phyloP scores from a whole-genome alignment of 2,888 invertebrate species.

The Drosophila meridiana region DNA sequence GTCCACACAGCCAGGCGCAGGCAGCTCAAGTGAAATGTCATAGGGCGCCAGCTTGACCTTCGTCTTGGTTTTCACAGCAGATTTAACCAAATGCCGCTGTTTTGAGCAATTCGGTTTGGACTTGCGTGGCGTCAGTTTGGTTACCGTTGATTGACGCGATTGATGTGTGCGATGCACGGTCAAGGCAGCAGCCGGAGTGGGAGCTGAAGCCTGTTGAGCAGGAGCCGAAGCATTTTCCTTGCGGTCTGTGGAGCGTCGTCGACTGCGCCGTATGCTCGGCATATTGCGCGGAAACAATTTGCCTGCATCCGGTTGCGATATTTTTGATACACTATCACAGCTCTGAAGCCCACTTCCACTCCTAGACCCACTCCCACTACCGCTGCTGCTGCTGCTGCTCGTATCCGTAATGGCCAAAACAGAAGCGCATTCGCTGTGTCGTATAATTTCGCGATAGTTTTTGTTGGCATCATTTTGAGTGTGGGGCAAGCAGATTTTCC shows the following conservation, averaged over 20 bases:
- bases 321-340: slow-evolving; percentile 72
- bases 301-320: slow-evolving; percentile 75
- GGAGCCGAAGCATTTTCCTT: slow-evolving; percentile 32
- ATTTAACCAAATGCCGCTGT: slow-evolving; percentile 49
- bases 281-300: slow-evolving; percentile 83
- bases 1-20: slow-evolving; percentile 30
- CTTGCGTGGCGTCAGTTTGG: slow-evolving; percentile 73
- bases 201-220: slow-evolving; percentile 4
- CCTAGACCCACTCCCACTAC: slow-evolving; percentile 26
- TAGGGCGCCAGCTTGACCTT: slow-evolving; percentile 71
- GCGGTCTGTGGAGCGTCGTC: slow-evolving; percentile 58
- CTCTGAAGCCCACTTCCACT: slow-evolving; percentile 6
- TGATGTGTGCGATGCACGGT: slow-evolving; percentile 45
- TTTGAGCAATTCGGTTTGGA: slow-evolving; percentile 73
- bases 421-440: slow-evolving; percentile 58
- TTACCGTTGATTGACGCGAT: slow-evolving; percentile 73
- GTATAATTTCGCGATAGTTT: slow-evolving; percentile 88
- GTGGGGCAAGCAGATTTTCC: slow-evolving; percentile 93
- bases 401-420: slow-evolving; percentile 55
- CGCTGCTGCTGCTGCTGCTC: slow-evolving; percentile 46
- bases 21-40: slow-evolving; percentile 68
- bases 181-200: slow-evolving; percentile 17
- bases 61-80: slow-evolving; percentile 67
- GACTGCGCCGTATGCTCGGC: slow-evolving; percentile 83
- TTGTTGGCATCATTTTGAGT: slow-evolving; percentile 89